Base-by-base conservation (phyloP, 1,140 invertebrate species). In the Cotesia chilonis region DNA sequence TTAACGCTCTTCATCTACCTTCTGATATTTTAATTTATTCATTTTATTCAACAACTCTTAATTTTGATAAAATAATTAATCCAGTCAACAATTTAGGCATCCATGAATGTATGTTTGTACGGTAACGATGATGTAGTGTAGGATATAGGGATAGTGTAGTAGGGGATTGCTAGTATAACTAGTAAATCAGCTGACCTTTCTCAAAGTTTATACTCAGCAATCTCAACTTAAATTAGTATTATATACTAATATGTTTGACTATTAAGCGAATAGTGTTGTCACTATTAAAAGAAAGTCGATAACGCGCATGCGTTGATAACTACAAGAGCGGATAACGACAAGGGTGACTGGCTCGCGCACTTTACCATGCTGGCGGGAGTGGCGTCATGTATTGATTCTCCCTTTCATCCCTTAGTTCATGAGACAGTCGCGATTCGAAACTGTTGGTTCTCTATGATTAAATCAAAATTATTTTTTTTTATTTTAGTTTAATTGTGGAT, bases 331-430 rank as follows among this genome's bases (percentile, higher is more conserved):
- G n/a, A 28, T 51, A 20, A 41, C n/a, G 37, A 10, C 51, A 63
- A 61, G 70, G 51, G 75, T 77, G 74, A 78, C 79, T 79, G 80
- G 78, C 35, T 80, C 77, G 80, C 79, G 78, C 78, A 79, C 74
- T 81, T 67, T 75, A 47, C 74, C 76, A 78, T 73, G 76, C 75
- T 78, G 70, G 74, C 76, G 74, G 76, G 76, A 79, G 82, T 80
- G 79, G 82, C 78, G 78, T 77, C 75, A 78, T 77, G 82, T 85
- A 84, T 85, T 84, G 83, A 85, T 85, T 84, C 83, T 80, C 77
- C 68, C 73, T 77, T 79, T 79, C 76, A 76, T 79, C 80, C 79
- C 73, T 72, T 72, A 64, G 73, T 51, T 68, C 73, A 73, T 51
- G 68, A 61, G 20, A 70, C 54, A 52, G 52, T 57, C 72, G 52